A percentile compares a stretch with the other conserved stretches of the same genome.
Evolutionary conservation across 1,140 invertebrate genomes (phyloP).

Genomic region (Drosophila ercepeae): DNA sequence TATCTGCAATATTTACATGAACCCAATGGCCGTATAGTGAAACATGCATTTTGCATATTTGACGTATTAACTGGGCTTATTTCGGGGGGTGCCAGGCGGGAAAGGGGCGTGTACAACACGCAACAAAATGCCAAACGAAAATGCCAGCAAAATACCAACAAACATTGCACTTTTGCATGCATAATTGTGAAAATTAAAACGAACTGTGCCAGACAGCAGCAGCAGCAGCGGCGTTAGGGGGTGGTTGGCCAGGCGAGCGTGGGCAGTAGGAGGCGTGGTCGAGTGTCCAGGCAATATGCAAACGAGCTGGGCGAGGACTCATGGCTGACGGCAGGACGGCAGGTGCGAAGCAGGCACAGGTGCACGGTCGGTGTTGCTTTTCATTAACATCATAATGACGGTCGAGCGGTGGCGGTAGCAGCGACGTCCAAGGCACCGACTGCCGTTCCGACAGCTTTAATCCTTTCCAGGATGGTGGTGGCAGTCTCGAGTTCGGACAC

Average conservation of each 20-base stretch:
- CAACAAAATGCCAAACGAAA: conserved; percentile 67
- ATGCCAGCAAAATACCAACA: conserved; percentile 59
- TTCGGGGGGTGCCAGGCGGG: not conserved
- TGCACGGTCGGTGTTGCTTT: conserved; percentile 73
- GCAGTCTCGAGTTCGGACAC: not conserved
- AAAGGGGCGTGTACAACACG: conserved; percentile 49
- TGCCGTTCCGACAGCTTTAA: conserved; percentile 55
- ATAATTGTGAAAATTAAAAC: conserved; percentile 81
- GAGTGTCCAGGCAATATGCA: conserved; percentile 51
- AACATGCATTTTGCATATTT: conserved; percentile 69
- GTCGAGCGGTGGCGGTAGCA: conserved; percentile 39
- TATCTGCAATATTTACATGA: conserved; percentile 31
- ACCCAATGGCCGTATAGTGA: conserved; percentile 31
- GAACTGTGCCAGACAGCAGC: conserved; percentile 56
- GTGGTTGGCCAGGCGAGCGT: not conserved
- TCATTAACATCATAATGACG: conserved; percentile 80
- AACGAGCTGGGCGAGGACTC: conserved; percentile 55
- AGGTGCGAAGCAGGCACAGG: conserved; percentile 76
- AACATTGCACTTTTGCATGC: conserved; percentile 80
- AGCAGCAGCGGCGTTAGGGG: conserved; percentile 3
- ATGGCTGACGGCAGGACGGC: conserved; percentile 27
- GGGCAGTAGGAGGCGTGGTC: not conserved
- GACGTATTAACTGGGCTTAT: conserved; percentile 70
- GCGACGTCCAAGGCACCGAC: no score
- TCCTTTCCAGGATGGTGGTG: conserved; percentile 45